These are phyloP conservation scores for Latheticus oryzae DNA, from an alignment of 2,888 invertebrate species.

Conservation along the genomic window DNA sequence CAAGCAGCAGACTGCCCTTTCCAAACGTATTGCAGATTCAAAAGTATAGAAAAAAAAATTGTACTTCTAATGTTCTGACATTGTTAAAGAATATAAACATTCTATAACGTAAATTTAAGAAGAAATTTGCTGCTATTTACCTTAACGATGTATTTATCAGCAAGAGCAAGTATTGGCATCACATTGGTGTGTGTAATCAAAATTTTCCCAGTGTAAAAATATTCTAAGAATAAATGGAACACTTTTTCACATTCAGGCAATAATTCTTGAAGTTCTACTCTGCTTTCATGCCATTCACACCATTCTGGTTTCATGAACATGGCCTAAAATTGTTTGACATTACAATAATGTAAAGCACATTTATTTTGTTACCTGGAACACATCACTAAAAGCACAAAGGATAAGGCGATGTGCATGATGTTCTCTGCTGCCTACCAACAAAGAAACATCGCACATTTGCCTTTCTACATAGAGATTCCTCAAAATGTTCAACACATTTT, in stretches of 20 bases:
- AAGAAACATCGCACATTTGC: conserved; percentile 88
- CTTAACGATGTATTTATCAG: conserved; percentile 95
- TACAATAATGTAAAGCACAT: conserved; percentile 5
- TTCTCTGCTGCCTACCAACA: conserved; percentile 84
- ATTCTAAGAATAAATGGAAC: conserved; percentile 89
- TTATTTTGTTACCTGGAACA: conserved; percentile 80
- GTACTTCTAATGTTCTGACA: no score
- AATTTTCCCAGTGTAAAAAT: conserved; percentile 90
- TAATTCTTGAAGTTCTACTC: conserved; percentile 83
- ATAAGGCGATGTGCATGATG: conserved; percentile 93
- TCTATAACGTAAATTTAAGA: no score
- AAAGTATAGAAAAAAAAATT: no score
- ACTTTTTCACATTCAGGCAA: conserved; percentile 85
- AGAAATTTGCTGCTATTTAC: no score
- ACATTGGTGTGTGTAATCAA: conserved; percentile 86
- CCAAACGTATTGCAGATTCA: no score
- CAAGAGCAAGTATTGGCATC: conserved; percentile 87
- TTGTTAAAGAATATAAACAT: no score
- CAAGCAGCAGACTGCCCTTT: no score
- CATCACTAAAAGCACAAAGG: conserved; percentile 93
- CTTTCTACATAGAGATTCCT: conserved; percentile 86
- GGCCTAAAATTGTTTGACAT: conserved; percentile 68
- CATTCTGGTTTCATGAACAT: conserved; percentile 96
- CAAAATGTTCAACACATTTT: conserved; percentile 83
- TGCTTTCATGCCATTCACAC: conserved; percentile 89